Evolutionary conservation across 2,888 invertebrate species (phyloP).

Genomic region (Steromphala cineraria): DNA sequence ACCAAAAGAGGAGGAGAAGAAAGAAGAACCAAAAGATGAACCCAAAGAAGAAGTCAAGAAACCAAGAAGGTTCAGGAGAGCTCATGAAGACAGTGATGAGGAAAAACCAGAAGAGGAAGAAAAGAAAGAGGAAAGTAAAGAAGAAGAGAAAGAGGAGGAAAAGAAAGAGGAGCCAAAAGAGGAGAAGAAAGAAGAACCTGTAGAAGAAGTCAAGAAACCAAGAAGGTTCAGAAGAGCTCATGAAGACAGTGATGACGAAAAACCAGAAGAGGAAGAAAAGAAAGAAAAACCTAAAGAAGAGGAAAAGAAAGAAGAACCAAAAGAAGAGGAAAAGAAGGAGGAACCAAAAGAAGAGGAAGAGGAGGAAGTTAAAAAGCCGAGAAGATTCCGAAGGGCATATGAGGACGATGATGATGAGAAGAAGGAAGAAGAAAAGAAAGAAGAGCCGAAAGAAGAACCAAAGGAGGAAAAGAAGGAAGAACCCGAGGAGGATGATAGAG

Average conservation of each 20-base stretch:
- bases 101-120: background rate
- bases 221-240: background rate
- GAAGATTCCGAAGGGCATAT: background rate
- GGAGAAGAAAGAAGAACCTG: background rate
- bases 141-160: background rate
- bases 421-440: conserved; percentile 17
- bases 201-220: background rate
- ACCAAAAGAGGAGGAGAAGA: background rate
- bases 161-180: background rate
- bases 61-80: background rate
- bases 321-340: background rate
- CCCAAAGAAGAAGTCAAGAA: background rate
- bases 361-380: conserved; percentile 3
- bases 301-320: background rate
- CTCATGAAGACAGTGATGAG: no score
- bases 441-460: conserved; percentile 15
- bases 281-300: background rate
- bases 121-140: background rate
- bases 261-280: background rate
- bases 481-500: conserved; percentile 29
- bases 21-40: background rate
- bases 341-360: no score
- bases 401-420: background rate
- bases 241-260: conserved; percentile 1
- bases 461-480: conserved; percentile 28